A percentile compares a stretch with the other conserved stretches of the same genome.
Evolutionary conservation across 2,113 vertebrate genomes (phyloP).

Genomic region (Alexandromys fortis): DNA sequence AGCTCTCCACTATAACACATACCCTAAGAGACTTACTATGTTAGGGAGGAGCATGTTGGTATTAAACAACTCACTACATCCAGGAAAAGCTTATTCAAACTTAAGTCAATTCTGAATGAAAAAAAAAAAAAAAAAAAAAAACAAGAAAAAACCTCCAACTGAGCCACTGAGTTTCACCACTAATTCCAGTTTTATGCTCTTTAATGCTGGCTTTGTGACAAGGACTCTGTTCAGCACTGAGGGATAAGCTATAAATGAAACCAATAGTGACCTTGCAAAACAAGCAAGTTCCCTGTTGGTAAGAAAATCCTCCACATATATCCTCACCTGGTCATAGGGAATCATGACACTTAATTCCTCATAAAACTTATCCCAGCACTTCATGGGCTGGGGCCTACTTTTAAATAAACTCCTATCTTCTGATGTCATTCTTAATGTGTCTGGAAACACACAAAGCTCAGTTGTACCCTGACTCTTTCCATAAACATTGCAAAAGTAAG

Average conservation of each 20-base stretch:
- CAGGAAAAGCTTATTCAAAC: not conserved
- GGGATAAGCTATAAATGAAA: not conserved
- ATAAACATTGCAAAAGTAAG: constrained; percentile 2
- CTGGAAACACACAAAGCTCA: not conserved
- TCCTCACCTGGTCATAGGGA: not conserved
- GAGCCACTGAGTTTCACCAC: not conserved
- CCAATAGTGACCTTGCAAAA: constrained; percentile 2
- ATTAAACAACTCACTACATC: not conserved
- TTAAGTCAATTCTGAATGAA: not conserved
- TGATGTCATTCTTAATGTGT: constrained; percentile 2
- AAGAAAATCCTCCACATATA: constrained; percentile 37
- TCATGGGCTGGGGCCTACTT: not conserved
- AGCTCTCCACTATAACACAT: not conserved
- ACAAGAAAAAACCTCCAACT: not conserved
- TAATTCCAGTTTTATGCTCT: constrained; percentile 25
- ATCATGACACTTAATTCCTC: not conserved
- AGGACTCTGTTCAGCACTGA: not conserved
- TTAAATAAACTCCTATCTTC: not conserved
- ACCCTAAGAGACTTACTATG: not conserved
- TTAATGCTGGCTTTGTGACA: constrained; percentile 28
- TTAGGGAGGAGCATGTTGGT: not conserved
- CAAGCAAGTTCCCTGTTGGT: not conserved
- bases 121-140: not conserved
- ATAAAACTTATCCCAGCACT: not conserved
- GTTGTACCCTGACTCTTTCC: not conserved